Conservation (phyloP, 1,140 invertebrate species). For the Anoplophora glabripennis region DNA sequence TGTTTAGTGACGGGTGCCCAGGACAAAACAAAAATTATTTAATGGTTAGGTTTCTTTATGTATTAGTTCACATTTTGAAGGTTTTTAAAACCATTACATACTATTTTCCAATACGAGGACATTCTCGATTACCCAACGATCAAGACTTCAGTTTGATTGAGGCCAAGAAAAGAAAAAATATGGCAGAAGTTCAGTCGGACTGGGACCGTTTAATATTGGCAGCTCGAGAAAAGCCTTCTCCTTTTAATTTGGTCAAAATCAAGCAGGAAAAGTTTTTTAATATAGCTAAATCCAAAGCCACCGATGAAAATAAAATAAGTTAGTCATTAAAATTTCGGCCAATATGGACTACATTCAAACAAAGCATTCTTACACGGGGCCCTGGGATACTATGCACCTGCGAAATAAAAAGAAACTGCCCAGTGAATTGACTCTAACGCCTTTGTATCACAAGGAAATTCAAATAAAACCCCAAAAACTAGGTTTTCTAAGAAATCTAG, state of each 20-base stretch:
- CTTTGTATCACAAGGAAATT: too few species aligned
- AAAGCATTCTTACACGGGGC: too few species aligned
- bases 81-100: background rate
- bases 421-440: too few species aligned
- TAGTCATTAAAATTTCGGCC: too few species aligned
- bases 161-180: slow-evolving; percentile 1
- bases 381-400: too few species aligned
- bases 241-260: slow-evolving; percentile 16
- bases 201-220: slow-evolving; percentile 17
- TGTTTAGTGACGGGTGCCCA: slow-evolving; percentile 1
- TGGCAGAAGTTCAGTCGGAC: background rate
- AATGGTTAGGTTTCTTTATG: slow-evolving; percentile 1
- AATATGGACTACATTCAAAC: too few species aligned
- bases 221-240: slow-evolving; percentile 12
- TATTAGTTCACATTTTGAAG: background rate
- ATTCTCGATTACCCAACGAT: slow-evolving; percentile 1
- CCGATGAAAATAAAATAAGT: background rate
- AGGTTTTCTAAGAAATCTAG: too few species aligned
- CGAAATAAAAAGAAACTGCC: too few species aligned
- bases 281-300: slow-evolving; percentile 10
- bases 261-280: slow-evolving; percentile 12
- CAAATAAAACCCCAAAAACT: too few species aligned
- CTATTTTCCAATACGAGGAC: slow-evolving; percentile 1
- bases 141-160: slow-evolving; percentile 1
- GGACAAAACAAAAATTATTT: slow-evolving; percentile 4